phyloP scores from a whole-genome alignment of 2,113 vertebrate genomes.

The Aphyosemion australe region DNA sequence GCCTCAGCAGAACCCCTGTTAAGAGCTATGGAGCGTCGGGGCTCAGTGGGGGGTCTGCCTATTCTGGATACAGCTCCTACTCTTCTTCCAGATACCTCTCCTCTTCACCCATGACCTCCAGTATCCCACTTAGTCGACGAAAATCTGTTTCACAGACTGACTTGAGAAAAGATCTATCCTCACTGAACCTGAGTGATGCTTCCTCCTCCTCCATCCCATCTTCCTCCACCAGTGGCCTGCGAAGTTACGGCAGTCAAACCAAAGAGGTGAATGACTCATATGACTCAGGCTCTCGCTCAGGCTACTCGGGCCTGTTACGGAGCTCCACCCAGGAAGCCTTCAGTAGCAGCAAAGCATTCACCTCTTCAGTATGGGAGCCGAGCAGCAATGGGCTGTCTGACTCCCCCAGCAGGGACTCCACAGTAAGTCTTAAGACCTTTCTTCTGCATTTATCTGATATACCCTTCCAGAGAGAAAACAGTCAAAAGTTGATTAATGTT shows the following conservation, averaged over 20 bases:
- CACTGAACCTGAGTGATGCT: slow-evolving; percentile 79
- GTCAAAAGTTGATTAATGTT: slow-evolving; percentile 3
- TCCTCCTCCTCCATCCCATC: slow-evolving; percentile 73
- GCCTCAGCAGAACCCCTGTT: slow-evolving; percentile 80
- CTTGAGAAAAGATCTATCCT: slow-evolving; percentile 86
- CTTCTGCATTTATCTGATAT: slow-evolving; percentile 12
- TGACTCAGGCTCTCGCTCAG: slow-evolving; percentile 44
- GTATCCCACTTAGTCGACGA: slow-evolving; percentile 80
- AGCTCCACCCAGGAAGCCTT: slow-evolving; percentile 69
- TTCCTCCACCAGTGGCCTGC: slow-evolving; percentile 68
- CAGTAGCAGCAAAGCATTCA: slow-evolving; percentile 66
- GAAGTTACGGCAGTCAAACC: slow-evolving; percentile 68
- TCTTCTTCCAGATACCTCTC: slow-evolving; percentile 81
- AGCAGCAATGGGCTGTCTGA: slow-evolving; percentile 59
- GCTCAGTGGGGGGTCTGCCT: slow-evolving; percentile 81
- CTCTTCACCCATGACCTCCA: slow-evolving; percentile 68
- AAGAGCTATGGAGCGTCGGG: slow-evolving; percentile 70
- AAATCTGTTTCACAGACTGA: slow-evolving; percentile 92
- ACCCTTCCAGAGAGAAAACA: slow-evolving; percentile 7
- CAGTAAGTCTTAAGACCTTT: slow-evolving; percentile 62
- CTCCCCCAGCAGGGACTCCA: slow-evolving; percentile 68
- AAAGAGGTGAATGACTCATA: slow-evolving; percentile 69
- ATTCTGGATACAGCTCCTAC: slow-evolving; percentile 69
- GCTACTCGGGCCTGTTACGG: slow-evolving; percentile 64
- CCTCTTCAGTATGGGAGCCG: slow-evolving; percentile 79